A percentile compares a stretch with the other conserved stretches of the same genome.
Conservation (phyloP, 2,888 invertebrate genomes). For the Tortricodes alternella region DNA sequence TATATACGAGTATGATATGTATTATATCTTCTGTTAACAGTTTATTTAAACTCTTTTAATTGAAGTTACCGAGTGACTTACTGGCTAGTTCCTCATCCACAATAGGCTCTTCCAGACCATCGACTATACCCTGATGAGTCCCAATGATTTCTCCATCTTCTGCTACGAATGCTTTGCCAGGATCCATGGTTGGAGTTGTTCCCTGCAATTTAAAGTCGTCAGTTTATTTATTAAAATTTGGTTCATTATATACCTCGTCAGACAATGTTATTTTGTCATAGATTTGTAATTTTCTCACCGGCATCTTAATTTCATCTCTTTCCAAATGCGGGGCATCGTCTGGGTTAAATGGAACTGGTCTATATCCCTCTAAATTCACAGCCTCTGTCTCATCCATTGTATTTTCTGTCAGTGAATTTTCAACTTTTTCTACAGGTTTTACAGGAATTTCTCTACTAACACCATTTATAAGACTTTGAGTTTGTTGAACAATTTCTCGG, state of each 20-base stretch:
- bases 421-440: background rate
- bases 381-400: conserved; percentile 30
- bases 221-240: background rate
- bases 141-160: conserved; percentile 54
- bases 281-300: conserved; percentile 25
- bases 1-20: too few species aligned
- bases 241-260: too few species aligned
- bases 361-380: conserved; percentile 40
- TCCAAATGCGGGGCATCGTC: conserved; percentile 35
- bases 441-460: background rate
- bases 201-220: conserved; percentile 3
- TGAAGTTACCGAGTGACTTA: conserved; percentile 45
- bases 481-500: background rate
- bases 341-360: conserved; percentile 43
- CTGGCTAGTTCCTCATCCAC: conserved; percentile 61
- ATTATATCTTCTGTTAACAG: too few species aligned
- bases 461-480: background rate
- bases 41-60: too few species aligned
- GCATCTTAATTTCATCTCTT: conserved; percentile 27
- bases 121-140: conserved; percentile 59
- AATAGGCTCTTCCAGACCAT: conserved; percentile 56
- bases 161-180: conserved; percentile 45
- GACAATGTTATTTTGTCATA: too few species aligned
- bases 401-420: conserved; percentile 1
- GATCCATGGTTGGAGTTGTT: conserved; percentile 22